Percentiles rank a stretch among this genome's conserved stretches.
These are phyloP conservation scores for Plectropomus leopardus DNA, from an alignment of 2,113 vertebrate species.

Conservation along the genomic window DNA sequence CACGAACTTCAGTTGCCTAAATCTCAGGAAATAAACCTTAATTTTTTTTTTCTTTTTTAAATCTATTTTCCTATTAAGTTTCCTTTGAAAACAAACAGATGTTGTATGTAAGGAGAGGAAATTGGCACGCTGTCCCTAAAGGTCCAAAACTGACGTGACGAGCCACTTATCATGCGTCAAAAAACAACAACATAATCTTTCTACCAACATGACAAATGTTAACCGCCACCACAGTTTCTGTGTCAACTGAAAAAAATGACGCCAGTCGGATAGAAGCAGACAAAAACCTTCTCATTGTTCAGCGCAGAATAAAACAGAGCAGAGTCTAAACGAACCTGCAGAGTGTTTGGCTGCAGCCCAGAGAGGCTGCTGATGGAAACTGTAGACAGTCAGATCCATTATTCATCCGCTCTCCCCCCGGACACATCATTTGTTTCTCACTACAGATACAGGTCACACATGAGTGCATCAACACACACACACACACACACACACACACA, in stretches of 20 bases:
- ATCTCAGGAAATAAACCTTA: too few relatives aligned
- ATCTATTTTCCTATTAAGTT: too few relatives aligned
- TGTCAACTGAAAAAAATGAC: not conserved
- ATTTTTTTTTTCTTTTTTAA: too few relatives aligned
- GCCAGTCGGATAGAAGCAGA: not conserved
- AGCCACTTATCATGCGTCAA: too few relatives aligned
- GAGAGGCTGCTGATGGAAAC: constrained; percentile 39
- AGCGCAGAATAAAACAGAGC: not conserved
- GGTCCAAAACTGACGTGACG: too few relatives aligned
- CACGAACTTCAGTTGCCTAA: too few relatives aligned
- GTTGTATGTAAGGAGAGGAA: too few relatives aligned
- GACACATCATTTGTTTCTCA: constrained; percentile 44
- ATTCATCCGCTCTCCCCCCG: constrained; percentile 34
- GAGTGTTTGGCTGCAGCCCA: constrained; percentile 23
- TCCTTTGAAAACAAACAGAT: too few relatives aligned
- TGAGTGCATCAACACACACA: constrained; percentile 22
- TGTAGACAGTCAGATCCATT: constrained; percentile 45
- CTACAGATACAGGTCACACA: constrained; percentile 46
- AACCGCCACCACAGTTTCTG: not conserved
- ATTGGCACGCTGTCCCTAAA: too few relatives aligned
- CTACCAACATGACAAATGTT: too few relatives aligned
- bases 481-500: constrained; percentile 5
- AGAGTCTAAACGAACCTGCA: not conserved
- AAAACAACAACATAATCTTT: too few relatives aligned
- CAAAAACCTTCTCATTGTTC: not conserved